Evolutionary conservation across 2,113 vertebrate genomes (phyloP).

Genomic region (Epinephelus lanceolatus): DNA sequence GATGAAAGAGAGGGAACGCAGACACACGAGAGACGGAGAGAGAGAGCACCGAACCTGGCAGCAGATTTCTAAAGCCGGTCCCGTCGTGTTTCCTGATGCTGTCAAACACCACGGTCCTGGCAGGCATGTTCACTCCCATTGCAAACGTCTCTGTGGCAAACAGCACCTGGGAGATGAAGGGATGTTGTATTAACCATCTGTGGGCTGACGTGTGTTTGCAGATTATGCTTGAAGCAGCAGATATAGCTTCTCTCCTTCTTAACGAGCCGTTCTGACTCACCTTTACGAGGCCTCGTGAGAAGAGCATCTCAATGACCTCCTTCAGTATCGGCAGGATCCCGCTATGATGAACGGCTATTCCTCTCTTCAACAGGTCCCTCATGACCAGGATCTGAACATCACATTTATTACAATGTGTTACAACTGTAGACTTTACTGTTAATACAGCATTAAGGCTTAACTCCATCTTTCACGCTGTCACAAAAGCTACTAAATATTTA

Average conservation of each 20-base stretch:
- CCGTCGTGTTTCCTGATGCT: conserved; percentile 93
- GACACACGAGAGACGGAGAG: neutral
- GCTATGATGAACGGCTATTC: conserved; percentile 92
- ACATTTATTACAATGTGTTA: neutral
- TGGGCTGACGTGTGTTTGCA: neutral
- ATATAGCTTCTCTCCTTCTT: neutral
- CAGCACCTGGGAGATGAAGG: conserved; percentile 84
- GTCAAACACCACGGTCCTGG: conserved; percentile 93
- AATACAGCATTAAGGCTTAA: neutral
- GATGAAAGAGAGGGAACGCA: conserved; percentile 19
- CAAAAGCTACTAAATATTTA: no score
- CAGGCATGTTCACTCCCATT: conserved; percentile 96
- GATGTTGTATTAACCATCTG: neutral
- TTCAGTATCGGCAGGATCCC: conserved; percentile 95
- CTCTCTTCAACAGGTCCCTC: conserved; percentile 90
- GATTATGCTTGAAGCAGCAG: neutral
- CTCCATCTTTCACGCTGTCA: no score
- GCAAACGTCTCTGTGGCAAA: conserved; percentile 95
- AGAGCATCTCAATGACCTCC: conserved; percentile 96
- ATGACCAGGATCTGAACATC: conserved; percentile 87
- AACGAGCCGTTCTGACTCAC: conserved; percentile 70
- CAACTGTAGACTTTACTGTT: neutral
- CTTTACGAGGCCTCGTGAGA: conserved; percentile 89
- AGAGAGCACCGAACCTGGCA: conserved; percentile 83
- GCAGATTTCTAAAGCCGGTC: conserved; percentile 90